These are phyloP conservation scores for Torymus aiolomorphi DNA, from an alignment of 2,888 invertebrate genomes.

Conservation along the genomic window DNA sequence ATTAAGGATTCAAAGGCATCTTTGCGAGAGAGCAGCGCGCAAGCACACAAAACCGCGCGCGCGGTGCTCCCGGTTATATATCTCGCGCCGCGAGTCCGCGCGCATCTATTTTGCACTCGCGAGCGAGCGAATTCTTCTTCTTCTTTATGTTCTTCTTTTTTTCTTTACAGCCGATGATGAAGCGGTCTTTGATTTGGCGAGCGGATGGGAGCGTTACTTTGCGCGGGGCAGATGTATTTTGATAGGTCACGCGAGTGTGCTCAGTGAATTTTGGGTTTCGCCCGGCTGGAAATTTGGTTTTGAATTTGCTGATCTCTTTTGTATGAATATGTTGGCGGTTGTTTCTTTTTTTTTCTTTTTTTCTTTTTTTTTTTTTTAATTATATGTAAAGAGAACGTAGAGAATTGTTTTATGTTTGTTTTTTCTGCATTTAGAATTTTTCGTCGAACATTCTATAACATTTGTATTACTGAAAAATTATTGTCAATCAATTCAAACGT, in stretches of 20 bases:
- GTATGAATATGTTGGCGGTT: no score
- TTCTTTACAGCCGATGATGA: conserved; percentile 18
- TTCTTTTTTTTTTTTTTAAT: no score
- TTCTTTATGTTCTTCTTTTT: neutral
- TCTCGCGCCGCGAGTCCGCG: neutral
- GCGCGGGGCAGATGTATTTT: neutral
- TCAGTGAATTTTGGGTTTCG: no score
- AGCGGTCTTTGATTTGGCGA: conserved; percentile 31
- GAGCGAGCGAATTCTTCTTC: no score
- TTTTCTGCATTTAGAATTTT: no score
- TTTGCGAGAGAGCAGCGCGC: conserved; percentile 68
- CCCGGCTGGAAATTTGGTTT: neutral
- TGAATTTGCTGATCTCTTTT: neutral
- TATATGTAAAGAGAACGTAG: no score
- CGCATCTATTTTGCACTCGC: neutral
- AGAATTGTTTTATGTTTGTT: no score
- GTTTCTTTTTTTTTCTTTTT: no score
- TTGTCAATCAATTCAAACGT: no score
- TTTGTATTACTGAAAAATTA: no score
- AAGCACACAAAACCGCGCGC: conserved; percentile 66
- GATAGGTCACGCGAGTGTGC: neutral
- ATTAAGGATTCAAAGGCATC: conserved; percentile 76
- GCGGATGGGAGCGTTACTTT: neutral
- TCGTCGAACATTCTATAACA: no score
- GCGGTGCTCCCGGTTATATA: neutral